Evolutionary conservation across 2,797 vertebrate genomes (phyloP).

Genomic region (Periparus ater): DNA sequence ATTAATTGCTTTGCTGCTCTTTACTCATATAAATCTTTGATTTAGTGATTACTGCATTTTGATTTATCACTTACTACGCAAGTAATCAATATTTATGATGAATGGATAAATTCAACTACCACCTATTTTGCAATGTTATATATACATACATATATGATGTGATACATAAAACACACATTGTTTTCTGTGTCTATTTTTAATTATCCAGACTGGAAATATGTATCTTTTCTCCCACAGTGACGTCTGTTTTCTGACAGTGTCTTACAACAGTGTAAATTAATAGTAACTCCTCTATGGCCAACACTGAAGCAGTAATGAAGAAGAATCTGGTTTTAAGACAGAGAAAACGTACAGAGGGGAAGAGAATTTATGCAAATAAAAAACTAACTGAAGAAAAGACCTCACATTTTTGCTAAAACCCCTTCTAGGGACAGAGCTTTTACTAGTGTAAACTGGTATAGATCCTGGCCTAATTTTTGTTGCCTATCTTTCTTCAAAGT

Average conservation of each 20-base stretch:
- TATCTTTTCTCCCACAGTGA: neutral
- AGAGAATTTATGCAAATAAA: neutral
- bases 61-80: slow-evolving; percentile 84
- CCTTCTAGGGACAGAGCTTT: neutral
- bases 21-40: slow-evolving; percentile 91
- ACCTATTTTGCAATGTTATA: slow-evolving; percentile 70
- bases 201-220: slow-evolving; percentile 37
- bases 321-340: neutral
- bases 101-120: slow-evolving; percentile 83
- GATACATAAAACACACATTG: slow-evolving; percentile 1
- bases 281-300: neutral
- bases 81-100: slow-evolving; percentile 90
- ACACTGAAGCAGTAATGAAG: neutral
- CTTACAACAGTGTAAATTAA: neutral
- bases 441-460: slow-evolving; percentile 35
- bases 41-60: slow-evolving; percentile 85
- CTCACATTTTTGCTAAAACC: neutral
- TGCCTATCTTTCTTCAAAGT: slow-evolving; percentile 56
- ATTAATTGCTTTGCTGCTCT: slow-evolving; percentile 87
- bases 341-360: neutral
- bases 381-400: neutral
- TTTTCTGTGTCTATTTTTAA: slow-evolving; percentile 41
- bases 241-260: neutral
- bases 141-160: neutral
- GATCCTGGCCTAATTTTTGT: slow-evolving; percentile 35